phyloP scores from a whole-genome alignment of 2,888 invertebrate genomes.

The Luperina nickerlii region DNA sequence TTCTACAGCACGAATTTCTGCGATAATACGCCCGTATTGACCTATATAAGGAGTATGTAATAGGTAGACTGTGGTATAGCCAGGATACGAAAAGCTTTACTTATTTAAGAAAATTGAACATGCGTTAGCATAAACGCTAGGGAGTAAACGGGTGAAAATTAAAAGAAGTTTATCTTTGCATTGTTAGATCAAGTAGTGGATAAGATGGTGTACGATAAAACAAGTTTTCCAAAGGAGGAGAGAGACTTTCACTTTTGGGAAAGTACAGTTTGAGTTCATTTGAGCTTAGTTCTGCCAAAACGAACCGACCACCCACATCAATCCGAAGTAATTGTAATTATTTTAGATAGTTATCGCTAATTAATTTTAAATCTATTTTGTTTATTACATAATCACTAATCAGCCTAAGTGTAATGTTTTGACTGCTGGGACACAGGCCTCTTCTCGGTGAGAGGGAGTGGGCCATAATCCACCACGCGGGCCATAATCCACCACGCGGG shows the following conservation, averaged over 20 bases:
- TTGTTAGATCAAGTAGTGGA: neutral
- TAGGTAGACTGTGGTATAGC: conserved; percentile 2
- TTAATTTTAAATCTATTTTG: neutral
- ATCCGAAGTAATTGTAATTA: neutral
- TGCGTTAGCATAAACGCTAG: too few species aligned
- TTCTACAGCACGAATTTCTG: neutral
- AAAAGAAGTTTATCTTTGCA: neutral
- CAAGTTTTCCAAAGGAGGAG: neutral
- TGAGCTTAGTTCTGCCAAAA: neutral
- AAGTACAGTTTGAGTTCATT: neutral
- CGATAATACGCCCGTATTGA: neutral
- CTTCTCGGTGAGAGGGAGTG: neutral
- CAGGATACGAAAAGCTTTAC: neutral
- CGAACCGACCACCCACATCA: neutral
- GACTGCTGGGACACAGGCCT: neutral
- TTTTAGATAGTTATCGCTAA: neutral
- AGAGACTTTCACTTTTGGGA: neutral
- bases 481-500: too few species aligned
- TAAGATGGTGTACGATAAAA: neutral
- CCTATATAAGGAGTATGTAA: neutral
- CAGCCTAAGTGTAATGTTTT: neutral
- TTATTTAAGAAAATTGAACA: neutral
- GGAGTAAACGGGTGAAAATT: too few species aligned
- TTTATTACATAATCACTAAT: neutral
- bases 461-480: neutral